phyloP scores from a whole-genome alignment of 2,113 vertebrate genomes.

The Nycticorax nycticorax region DNA sequence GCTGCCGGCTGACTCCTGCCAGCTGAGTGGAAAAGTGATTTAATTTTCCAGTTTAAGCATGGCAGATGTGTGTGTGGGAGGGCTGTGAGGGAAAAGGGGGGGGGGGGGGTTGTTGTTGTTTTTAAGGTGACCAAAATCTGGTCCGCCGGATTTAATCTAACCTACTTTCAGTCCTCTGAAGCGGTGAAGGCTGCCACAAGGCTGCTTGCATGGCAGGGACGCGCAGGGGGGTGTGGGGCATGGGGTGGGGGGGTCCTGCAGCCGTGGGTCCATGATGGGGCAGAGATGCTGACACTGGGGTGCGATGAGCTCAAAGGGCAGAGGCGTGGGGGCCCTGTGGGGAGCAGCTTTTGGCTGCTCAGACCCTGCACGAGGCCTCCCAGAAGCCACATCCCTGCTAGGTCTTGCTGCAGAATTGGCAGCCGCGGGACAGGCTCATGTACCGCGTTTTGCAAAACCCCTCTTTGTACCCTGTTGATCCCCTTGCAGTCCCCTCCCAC shows the following conservation, averaged over 20 bases:
- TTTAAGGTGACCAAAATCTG: constrained; percentile 39
- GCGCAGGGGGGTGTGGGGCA: neutral
- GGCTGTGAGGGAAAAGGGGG: neutral
- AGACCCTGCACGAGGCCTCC: neutral
- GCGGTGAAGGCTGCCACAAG: neutral
- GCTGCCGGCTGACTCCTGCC: neutral
- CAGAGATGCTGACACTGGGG: neutral
- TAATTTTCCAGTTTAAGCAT: neutral
- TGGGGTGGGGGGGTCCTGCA: rapidly evolving
- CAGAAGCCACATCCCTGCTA: neutral
- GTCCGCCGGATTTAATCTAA: neutral
- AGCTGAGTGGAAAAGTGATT: neutral
- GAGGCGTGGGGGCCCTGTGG: rapidly evolving
- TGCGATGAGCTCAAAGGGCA: neutral
- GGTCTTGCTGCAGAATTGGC: neutral
- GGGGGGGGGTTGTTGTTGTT: neutral
- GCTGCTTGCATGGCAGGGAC: rapidly evolving
- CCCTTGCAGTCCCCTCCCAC: rapidly evolving
- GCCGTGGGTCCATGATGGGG: rapidly evolving
- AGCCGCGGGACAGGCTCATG: neutral
- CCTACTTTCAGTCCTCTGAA: neutral
- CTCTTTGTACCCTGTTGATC: neutral
- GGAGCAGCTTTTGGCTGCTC: neutral
- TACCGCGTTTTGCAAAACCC: rapidly evolving
- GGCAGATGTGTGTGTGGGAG: constrained; percentile 53